Base-by-base conservation (phyloP, 1,140 invertebrate genomes). In the Atta texana region DNA sequence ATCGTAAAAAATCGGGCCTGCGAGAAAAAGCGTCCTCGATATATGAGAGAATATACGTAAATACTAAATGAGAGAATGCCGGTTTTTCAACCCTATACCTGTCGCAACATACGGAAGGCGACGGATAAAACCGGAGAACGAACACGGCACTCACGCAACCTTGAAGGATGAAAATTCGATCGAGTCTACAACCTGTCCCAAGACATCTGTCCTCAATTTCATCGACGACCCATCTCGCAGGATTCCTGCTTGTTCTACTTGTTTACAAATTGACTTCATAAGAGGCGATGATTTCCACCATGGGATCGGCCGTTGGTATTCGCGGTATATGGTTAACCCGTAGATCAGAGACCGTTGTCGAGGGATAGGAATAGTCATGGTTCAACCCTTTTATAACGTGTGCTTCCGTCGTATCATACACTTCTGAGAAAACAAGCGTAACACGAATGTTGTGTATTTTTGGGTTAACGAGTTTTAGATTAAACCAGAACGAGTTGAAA, bases 91-190 rank as follows among this genome's bases (percentile, higher is more conserved):
- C 69, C 71, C 69, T 84, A 76, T 86, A 80, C 66, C 44, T 72
- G 78, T 44, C 24, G 64, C 77, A 76, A 91, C 88, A 92, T 91
- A 92, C 90, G 91, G 89, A 53, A 88, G 24, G 87, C 90, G 91
- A 66, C 7, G 64, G 61, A 44, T 44, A 44, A 63, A 51, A 51
- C 57, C 75, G 64, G 57, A 39, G 28, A 85, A 68, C 61, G 78
- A 90, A 57, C 64, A 66, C 14, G 39, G 63, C 59, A 59, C 39
- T 75, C 69, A 24, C 77, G 61, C 24, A 76, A 75, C 39, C 55
- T 39, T 34, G 34, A 61, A 87, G 28, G 74, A 85, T 57, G 57
- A 81, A 31, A 81, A 71, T 87, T n/a, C 86, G 78, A 14, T 77
- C 55, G 44, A 21, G 72, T 59, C 59, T 72, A 85, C 89, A 91